Evolutionary conservation across 2,113 vertebrate species (phyloP).

Genomic region (Rostratula benghalensis): DNA sequence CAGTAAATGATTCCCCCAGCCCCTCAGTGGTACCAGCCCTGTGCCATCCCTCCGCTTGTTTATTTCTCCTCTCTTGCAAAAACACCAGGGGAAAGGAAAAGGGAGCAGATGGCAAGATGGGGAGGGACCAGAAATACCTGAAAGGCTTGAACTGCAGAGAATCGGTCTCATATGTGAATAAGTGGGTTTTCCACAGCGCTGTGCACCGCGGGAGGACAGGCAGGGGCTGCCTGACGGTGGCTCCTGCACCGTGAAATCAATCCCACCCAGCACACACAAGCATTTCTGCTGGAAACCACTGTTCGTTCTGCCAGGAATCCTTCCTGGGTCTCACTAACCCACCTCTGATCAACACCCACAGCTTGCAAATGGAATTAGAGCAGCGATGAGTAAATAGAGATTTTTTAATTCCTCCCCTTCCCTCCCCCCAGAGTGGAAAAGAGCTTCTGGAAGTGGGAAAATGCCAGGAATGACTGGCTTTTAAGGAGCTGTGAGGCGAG

Average conservation of each 20-base stretch:
- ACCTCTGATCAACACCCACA: background rate
- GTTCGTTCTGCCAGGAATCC: fast-evolving
- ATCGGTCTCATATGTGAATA: fast-evolving
- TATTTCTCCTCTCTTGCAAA: background rate
- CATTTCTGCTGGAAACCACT: background rate
- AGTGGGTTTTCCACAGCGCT: background rate
- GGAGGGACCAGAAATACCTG: background rate
- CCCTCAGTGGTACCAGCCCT: background rate
- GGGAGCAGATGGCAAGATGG: background rate
- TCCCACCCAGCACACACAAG: background rate
- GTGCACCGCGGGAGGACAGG: fast-evolving
- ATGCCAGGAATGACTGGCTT: background rate
- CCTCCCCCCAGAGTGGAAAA: background rate
- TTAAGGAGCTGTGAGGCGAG: background rate
- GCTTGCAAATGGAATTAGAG: background rate
- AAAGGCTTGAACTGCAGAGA: background rate
- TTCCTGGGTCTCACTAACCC: background rate
- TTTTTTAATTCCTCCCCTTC: too few relatives aligned
- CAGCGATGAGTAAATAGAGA: background rate
- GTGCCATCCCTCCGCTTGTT: background rate
- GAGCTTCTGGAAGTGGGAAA: background rate
- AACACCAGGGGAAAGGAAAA: background rate
- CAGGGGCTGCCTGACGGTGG: background rate
- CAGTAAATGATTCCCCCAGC: background rate
- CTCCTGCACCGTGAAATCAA: background rate